Conservation (phyloP, 2,113 vertebrate genomes). For the Tonatia bakeri region DNA sequence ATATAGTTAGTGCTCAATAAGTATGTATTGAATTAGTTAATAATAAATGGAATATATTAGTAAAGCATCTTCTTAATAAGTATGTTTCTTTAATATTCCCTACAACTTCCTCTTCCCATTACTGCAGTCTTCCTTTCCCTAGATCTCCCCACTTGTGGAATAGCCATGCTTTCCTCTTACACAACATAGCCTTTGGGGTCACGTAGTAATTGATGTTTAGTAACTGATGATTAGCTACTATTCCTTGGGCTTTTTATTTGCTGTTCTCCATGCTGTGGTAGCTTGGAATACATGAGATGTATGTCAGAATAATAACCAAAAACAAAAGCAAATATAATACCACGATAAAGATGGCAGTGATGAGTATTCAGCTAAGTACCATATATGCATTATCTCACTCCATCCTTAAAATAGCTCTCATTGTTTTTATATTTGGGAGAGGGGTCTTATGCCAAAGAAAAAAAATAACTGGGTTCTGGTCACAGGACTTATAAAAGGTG, state of each 20-base stretch:
- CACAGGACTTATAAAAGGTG: not conserved
- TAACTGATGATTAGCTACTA: not conserved
- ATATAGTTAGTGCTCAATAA: not conserved
- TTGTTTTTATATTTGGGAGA: not conserved
- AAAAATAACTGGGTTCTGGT: conserved; percentile 8
- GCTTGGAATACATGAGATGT: not conserved
- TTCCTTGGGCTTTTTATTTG: not conserved
- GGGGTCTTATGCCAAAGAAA: not conserved
- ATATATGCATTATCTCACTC: not conserved
- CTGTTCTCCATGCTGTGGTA: not conserved
- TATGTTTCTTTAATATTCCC: not conserved
- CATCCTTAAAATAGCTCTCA: not conserved
- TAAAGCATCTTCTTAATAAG: not conserved
- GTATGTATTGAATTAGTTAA: not conserved
- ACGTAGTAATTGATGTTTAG: not conserved
- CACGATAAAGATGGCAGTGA: not conserved
- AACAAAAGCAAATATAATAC: not conserved
- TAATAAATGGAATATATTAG: not conserved
- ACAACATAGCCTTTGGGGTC: not conserved
- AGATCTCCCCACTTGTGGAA: not conserved
- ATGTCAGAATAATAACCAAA: not conserved
- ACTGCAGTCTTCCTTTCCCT: not conserved
- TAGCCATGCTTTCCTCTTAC: not conserved
- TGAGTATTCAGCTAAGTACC: not conserved
- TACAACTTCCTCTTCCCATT: not conserved